A percentile compares a stretch with the other conserved stretches of the same genome.
Evolutionary conservation across 2,888 invertebrate species (phyloP).

Genomic region (Neoaliturus tenellus): DNA sequence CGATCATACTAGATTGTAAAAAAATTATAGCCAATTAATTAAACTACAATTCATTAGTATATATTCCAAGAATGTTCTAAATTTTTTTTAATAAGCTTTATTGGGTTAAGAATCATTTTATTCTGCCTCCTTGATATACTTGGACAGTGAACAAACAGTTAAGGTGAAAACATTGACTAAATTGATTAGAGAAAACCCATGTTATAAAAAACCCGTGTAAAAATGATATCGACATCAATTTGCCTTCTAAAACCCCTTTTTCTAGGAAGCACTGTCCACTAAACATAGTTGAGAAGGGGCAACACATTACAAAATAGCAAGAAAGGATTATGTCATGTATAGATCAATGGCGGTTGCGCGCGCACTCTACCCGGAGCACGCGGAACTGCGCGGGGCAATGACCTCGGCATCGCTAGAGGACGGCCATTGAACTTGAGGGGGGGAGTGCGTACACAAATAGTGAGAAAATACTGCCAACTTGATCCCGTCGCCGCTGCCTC

Average conservation of each 20-base stretch:
- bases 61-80: too few species aligned
- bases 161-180: too few species aligned
- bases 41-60: too few species aligned
- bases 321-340: conserved; percentile 29
- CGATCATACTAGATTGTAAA: too few species aligned
- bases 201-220: too few species aligned
- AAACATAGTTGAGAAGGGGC: background rate
- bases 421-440: conserved; percentile 57
- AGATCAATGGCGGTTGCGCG: conserved; percentile 12
- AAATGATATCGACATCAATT: too few species aligned
- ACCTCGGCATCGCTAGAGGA: conserved; percentile 49
- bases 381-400: conserved; percentile 36
- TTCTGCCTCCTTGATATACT: too few species aligned
- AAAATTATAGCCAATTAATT: too few species aligned
- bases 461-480: conserved; percentile 49
- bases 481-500: conserved; percentile 16
- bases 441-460: conserved; percentile 52
- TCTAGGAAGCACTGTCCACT: background rate
- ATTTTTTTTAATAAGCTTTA: too few species aligned
- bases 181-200: too few species aligned
- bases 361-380: conserved; percentile 20
- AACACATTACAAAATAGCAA: conserved; percentile 9
- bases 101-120: too few species aligned
- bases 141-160: too few species aligned
- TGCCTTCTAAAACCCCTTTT: background rate